phyloP scores from a whole-genome alignment of 2,797 vertebrate species.

The Euphonia xanthogaster region DNA sequence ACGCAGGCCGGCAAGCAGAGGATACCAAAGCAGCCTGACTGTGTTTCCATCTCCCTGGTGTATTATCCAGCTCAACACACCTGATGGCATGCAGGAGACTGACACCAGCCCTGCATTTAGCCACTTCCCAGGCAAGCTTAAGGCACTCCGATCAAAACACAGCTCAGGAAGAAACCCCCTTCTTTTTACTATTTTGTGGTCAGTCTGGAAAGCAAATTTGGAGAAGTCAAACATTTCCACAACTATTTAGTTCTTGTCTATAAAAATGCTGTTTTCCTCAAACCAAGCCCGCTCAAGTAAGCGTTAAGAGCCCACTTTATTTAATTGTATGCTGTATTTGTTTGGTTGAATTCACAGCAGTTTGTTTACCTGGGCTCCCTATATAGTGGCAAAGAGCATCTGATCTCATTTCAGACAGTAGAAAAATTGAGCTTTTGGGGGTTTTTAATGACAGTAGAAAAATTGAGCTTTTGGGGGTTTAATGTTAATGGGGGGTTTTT shows the following conservation, averaged over 20 bases:
- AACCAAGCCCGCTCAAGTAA: not conserved
- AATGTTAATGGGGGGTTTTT: too few species aligned
- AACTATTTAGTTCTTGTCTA: not conserved
- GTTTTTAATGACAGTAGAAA: not conserved
- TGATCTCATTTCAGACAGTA: not conserved
- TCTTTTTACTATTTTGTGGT: not conserved
- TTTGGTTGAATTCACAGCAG: not conserved
- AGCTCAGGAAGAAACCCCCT: not conserved
- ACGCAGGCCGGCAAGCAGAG: not conserved
- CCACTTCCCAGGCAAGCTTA: not conserved
- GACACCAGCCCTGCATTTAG: not conserved
- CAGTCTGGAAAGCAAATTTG: not conserved
- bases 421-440: not conserved
- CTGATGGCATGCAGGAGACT: not conserved
- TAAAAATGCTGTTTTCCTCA: not conserved
- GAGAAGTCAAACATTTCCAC: not conserved
- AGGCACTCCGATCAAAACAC: not conserved
- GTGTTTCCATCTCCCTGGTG: not conserved
- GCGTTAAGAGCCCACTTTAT: not conserved
- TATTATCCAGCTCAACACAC: not conserved
- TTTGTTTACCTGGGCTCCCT: not conserved
- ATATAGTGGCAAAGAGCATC: not conserved
- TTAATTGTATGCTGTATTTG: not conserved
- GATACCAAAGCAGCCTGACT: slow-evolving; percentile 28
- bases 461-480: fast-evolving